Percentiles rank a stretch among this genome's conserved stretches.
These are phyloP conservation scores for Panzeria rudis DNA, from an alignment of 2,888 invertebrate species.

Conservation along the genomic window DNA sequence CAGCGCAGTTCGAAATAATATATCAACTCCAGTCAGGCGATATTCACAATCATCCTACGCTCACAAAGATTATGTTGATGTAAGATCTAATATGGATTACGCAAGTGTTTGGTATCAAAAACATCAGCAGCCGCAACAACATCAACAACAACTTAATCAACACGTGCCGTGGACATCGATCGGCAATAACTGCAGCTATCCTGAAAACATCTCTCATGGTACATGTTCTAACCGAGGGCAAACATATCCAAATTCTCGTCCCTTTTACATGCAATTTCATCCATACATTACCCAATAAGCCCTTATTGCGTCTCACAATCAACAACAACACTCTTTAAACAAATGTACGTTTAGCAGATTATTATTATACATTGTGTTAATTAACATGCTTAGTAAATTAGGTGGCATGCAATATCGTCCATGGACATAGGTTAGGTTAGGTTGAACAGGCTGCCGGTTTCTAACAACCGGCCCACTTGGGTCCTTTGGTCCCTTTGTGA, in stretches of 20 bases:
- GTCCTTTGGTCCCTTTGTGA: no score
- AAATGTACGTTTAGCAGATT: slow-evolving; percentile 71
- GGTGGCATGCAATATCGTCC: no score
- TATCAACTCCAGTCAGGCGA: slow-evolving; percentile 65
- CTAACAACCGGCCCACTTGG: no score
- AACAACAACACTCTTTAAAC: slow-evolving; percentile 66
- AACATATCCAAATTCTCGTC: slow-evolving; percentile 75
- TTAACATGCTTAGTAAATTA: no score
- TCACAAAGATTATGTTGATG: slow-evolving; percentile 67
- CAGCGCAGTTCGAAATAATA: slow-evolving; percentile 32
- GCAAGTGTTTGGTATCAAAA: slow-evolving; percentile 76
- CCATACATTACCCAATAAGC: slow-evolving; percentile 75
- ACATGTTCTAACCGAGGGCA: slow-evolving; percentile 75
- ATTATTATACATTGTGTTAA: slow-evolving; percentile 74
- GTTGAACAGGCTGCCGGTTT: no score
- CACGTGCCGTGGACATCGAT: slow-evolving; percentile 59
- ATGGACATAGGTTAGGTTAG: no score
- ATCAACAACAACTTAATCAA: slow-evolving; percentile 64
- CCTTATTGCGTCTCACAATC: slow-evolving; percentile 76
- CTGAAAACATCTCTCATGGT: slow-evolving; percentile 67
- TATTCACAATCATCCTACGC: slow-evolving; percentile 70
- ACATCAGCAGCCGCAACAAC: slow-evolving; percentile 63
- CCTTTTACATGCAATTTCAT: slow-evolving; percentile 73
- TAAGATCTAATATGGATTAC: slow-evolving; percentile 75
- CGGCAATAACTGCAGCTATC: slow-evolving; percentile 64